These are phyloP conservation scores for Mactromeris polynyma DNA, from an alignment of 2,888 invertebrate species.

Conservation along the genomic window DNA sequence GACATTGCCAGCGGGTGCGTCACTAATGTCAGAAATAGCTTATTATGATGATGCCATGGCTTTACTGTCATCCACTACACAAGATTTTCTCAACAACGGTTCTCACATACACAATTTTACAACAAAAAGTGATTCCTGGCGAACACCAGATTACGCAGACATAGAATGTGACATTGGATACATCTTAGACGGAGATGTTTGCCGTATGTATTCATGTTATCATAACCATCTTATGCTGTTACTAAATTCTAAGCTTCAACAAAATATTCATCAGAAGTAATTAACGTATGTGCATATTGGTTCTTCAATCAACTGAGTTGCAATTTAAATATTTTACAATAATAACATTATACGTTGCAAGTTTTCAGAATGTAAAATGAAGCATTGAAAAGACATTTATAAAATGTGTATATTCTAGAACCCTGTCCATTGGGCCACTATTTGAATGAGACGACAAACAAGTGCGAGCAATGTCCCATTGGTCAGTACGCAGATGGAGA, in stretches of 20 bases:
- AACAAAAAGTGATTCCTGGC: conserved; percentile 10
- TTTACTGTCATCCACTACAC: not conserved
- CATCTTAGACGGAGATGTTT: conserved; percentile 24
- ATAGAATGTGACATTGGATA: conserved; percentile 42
- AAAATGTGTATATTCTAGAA: not conserved
- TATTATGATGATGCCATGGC: conserved; percentile 11
- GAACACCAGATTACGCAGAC: conserved; percentile 20
- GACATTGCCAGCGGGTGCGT: not conserved
- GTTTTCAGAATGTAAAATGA: no score
- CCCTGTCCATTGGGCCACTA: conserved; percentile 7
- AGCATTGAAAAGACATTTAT: no score
- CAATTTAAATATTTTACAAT: no score
- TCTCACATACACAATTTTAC: conserved; percentile 26
- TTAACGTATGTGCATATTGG: no score
- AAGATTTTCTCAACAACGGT: conserved; percentile 31
- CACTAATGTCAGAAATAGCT: not conserved
- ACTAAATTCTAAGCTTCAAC: no score
- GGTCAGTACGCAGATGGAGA: not conserved
- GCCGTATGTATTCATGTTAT: conserved; percentile 43
- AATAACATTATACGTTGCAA: no score
- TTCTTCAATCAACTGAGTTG: no score
- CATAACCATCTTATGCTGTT: no score
- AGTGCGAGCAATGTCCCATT: not conserved
- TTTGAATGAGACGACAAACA: not conserved
- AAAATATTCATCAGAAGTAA: no score